These are phyloP conservation scores for Drosophila kikkawai DNA, from an alignment of 1,140 invertebrate species.

Conservation along the genomic window DNA sequence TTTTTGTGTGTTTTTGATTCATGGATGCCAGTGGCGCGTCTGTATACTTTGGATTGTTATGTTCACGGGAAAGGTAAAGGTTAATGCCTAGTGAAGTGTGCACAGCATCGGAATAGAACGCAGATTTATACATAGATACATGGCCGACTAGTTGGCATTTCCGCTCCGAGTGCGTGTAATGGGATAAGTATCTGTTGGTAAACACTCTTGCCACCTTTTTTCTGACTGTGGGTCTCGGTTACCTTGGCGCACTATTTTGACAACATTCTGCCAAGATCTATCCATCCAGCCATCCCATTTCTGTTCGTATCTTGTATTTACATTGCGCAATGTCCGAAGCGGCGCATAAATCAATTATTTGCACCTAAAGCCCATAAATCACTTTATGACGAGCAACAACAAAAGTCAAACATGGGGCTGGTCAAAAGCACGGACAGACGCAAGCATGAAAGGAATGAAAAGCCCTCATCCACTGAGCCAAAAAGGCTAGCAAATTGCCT, in stretches of 20 bases:
- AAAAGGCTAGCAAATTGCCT: slow-evolving; percentile 66
- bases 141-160: slow-evolving; percentile 59
- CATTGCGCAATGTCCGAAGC: slow-evolving; percentile 37
- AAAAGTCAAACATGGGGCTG: slow-evolving; percentile 65
- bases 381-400: slow-evolving; percentile 62
- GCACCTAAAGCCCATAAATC: slow-evolving; percentile 73
- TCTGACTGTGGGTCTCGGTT: not conserved
- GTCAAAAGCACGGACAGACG: slow-evolving; percentile 47
- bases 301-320: slow-evolving; percentile 25
- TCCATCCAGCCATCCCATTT: slow-evolving; percentile 8
- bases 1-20: slow-evolving; percentile 72
- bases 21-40: slow-evolving; percentile 61
- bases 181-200: slow-evolving; percentile 20
- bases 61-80: slow-evolving; percentile 74
- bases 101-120: slow-evolving; percentile 64
- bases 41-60: slow-evolving; percentile 54
- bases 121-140: slow-evolving; percentile 35
- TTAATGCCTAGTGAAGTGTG: slow-evolving; percentile 82
- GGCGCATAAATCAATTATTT: slow-evolving; percentile 78
- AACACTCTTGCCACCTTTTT: slow-evolving; percentile 28
- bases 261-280: slow-evolving; percentile 8
- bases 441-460: slow-evolving; percentile 20
- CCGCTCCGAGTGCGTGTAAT: slow-evolving; percentile 54
- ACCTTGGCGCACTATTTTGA: slow-evolving; percentile 1
- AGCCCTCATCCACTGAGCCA: slow-evolving; percentile 30